Conservation (phyloP, 1,140 invertebrate genomes). For the Ceratosolen fusciceps region DNA sequence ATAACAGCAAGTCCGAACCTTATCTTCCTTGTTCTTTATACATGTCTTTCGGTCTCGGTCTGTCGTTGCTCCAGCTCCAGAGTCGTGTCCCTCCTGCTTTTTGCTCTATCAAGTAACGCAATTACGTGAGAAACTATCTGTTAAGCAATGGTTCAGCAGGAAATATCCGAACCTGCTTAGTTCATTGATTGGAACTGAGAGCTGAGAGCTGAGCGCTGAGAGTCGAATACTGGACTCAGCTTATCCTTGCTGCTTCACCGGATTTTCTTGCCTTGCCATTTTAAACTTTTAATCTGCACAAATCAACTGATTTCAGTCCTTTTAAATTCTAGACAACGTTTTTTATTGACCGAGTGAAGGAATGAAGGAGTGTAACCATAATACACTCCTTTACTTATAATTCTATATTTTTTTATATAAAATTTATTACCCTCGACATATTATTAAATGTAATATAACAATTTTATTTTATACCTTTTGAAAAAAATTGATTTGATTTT, state of each 20-base stretch:
- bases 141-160: slow-evolving; percentile 52
- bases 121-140: slow-evolving; percentile 59
- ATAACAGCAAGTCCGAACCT: slow-evolving; percentile 44
- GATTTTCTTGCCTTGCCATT: background rate
- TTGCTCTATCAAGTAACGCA: slow-evolving; percentile 50
- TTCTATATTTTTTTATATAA: too few species aligned
- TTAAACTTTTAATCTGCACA: background rate
- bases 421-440: too few species aligned
- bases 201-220: too few species aligned
- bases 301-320: background rate
- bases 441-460: too few species aligned
- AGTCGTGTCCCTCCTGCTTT: slow-evolving; percentile 31
- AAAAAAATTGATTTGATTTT: too few species aligned
- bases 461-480: too few species aligned
- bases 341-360: background rate
- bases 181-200: slow-evolving; percentile 52
- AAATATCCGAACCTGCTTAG: slow-evolving; percentile 27
- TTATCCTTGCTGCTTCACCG: background rate
- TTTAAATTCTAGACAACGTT: background rate
- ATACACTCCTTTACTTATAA: too few species aligned
- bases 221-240: too few species aligned
- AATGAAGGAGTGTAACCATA: too few species aligned
- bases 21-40: slow-evolving; percentile 44
- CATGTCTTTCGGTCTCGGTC: slow-evolving; percentile 58
- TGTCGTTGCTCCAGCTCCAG: background rate